phyloP scores from a whole-genome alignment of 1,140 invertebrate genomes.

The Pentalonia nigronervosa region DNA sequence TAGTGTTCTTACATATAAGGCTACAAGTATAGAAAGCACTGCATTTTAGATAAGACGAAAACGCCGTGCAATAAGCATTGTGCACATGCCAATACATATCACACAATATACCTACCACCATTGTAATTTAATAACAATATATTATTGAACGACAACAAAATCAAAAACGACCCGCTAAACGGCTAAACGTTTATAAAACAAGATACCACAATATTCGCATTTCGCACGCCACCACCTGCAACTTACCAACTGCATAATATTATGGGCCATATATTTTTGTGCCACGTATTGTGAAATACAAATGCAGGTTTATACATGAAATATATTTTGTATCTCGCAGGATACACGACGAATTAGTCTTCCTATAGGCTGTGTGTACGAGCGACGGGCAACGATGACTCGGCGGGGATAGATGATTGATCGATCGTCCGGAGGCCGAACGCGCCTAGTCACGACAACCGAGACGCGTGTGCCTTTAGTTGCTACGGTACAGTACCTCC shows the following conservation, averaged over 20 bases:
- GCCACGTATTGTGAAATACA: neutral
- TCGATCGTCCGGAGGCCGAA: conserved; percentile 5
- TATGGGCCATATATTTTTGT: neutral
- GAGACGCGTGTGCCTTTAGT: neutral
- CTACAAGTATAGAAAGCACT: neutral
- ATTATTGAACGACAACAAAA: neutral
- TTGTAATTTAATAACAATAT: neutral
- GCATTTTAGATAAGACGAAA: neutral
- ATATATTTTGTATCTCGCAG: neutral
- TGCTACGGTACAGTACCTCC: neutral
- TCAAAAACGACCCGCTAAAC: neutral
- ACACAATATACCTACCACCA: neutral
- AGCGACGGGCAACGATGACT: conserved; percentile 13
- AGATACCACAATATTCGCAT: neutral
- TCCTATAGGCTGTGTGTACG: neutral
- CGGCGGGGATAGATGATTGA: conserved; percentile 12
- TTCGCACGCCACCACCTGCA: neutral
- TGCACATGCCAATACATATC: neutral
- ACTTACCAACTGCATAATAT: neutral
- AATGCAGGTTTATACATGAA: neutral
- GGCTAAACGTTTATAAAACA: neutral
- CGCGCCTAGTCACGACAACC: neutral
- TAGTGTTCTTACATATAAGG: no score
- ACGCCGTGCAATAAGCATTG: neutral
- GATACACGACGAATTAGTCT: neutral